Evolutionary conservation across 1,140 invertebrate genomes (phyloP), one percentile per base, ranked within the genome.

Genomic region (Brachionus sp.): DNA sequence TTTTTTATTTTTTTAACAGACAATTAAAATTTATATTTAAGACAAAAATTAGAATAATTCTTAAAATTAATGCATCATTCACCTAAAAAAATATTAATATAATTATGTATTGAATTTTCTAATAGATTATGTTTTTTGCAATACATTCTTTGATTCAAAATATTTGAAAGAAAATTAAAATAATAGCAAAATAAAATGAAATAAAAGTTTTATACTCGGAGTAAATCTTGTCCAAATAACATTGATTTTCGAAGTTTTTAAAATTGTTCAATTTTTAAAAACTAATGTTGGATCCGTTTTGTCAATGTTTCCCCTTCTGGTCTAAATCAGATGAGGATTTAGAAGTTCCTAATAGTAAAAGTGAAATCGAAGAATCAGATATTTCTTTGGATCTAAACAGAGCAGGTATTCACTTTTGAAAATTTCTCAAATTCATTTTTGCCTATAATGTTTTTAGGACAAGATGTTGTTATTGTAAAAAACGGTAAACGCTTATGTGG

Each of bases 381-480:
- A 29, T 80, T 80, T 44, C 13, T 25, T 12, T 80, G 6, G 77
- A 80, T 35, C 35, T 80, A 2, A 29, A 50, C 10, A 37, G 77
- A 39, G 77, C 77, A 13, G 77, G 77, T 78, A 68, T 37, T 42
- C 1, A 70, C 12, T 19, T n/a, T 16, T 6, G 3, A 35, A 57
- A 57, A n/a, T 57, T 68, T 35, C n/a, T 68, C 33, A 68, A 29
- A 37, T 7, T 10, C 35, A 0, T 50, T 9, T 68, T 68, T 33
- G 9, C 29, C 23, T 25, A 29, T 29, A 64, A 29, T 23, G 13
- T 39, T 39, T 7, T 13, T 35, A 46, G 97, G 97, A 46, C 93
- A 95, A 90, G 96, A 98, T 91, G 96, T 98, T 77, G 97, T 99
- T 0, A 93, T 99, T 85, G 93, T 99, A 7, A 99, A 98, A 90